These are phyloP conservation scores for Mechanitis messenoides DNA, from an alignment of 2,888 invertebrate genomes.

Conservation along the genomic window DNA sequence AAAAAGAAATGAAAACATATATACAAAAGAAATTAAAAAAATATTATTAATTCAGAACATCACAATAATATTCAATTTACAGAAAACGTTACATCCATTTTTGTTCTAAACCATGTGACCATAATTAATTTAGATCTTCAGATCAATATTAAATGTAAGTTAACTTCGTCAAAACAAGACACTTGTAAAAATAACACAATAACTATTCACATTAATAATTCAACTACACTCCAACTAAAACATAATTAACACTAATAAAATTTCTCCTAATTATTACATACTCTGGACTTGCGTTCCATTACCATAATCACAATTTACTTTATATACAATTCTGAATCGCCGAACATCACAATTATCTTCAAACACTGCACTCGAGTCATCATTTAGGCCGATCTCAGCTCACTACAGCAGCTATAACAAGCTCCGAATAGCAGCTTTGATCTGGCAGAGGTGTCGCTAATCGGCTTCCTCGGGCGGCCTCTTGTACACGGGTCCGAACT, in stretches of 20 bases:
- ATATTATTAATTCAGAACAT: too few species aligned
- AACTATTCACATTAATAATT: too few species aligned
- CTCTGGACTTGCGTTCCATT: background rate
- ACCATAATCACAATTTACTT: conserved; percentile 2
- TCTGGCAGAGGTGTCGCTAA: conserved; percentile 39
- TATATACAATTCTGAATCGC: conserved; percentile 1
- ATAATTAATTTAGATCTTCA: too few species aligned
- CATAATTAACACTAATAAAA: background rate
- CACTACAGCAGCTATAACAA: conserved; percentile 7
- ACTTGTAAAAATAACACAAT: too few species aligned
- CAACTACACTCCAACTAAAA: background rate
- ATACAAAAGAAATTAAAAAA: too few species aligned
- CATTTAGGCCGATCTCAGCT: conserved; percentile 3
- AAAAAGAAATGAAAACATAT: too few species aligned
- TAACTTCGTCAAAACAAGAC: too few species aligned
- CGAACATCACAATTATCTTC: background rate
- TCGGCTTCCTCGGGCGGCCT: conserved; percentile 81
- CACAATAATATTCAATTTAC: too few species aligned
- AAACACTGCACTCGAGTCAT: background rate
- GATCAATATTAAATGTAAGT: too few species aligned
- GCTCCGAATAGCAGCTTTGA: conserved; percentile 24
- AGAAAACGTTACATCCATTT: too few species aligned
- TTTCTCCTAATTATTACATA: background rate
- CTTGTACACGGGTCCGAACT: conserved; percentile 89
- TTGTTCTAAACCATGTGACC: too few species aligned